phyloP scores from a whole-genome alignment of 1,140 invertebrate genomes.

The Eurosta solidaginis region DNA sequence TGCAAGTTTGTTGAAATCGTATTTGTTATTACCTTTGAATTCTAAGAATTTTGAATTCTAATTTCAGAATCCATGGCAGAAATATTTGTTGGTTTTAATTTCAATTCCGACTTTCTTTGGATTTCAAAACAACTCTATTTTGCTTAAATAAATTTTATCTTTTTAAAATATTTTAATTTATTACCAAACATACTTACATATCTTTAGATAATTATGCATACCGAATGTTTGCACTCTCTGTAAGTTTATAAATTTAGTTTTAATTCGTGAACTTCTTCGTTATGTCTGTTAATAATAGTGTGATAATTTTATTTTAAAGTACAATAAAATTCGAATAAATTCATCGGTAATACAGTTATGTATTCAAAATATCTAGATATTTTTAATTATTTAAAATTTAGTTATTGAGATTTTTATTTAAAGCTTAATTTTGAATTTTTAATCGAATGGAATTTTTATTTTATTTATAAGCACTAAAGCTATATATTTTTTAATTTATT shows the following conservation, averaged over 20 bases:
- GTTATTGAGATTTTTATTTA: neutral
- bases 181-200: neutral
- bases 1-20: no score
- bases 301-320: neutral
- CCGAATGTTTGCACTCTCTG: neutral
- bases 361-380: constrained; percentile 9
- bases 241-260: neutral
- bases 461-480: neutral
- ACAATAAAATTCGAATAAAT: constrained; percentile 19
- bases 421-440: constrained; percentile 6
- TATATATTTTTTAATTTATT: no score
- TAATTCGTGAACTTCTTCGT: neutral
- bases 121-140: neutral
- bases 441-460: neutral
- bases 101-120: no score
- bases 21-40: no score
- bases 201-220: neutral
- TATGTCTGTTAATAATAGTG: neutral
- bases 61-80: no score
- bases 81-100: no score
- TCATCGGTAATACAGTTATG: neutral
- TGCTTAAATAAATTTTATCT: neutral
- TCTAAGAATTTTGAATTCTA: no score
- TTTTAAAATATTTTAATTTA: neutral
- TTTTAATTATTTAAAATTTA: constrained; percentile 17